Base-by-base conservation (phyloP, 2,113 vertebrate species). In the Bombycilla garrulus region DNA sequence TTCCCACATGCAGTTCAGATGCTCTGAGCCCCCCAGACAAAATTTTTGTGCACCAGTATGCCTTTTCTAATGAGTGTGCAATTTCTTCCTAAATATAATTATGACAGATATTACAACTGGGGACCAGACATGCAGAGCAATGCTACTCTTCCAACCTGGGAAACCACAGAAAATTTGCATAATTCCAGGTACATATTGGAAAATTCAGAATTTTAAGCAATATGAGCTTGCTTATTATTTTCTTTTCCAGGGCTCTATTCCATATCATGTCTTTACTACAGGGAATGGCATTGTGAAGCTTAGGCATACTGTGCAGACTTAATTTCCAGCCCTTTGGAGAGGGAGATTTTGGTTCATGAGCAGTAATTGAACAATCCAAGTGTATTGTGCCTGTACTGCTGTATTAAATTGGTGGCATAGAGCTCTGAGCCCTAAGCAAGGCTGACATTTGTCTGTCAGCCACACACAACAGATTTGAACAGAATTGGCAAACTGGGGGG, bases 171-270 rank as follows among this genome's bases (percentile, higher is more conserved):
- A 90, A 85, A 95, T 78, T 86, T 94, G 33, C 76, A 86, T 93
- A 83, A 92, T 93, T 93, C 71, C 72, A 78, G 44, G 45, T 53
- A 48, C 7, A 29, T 81, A 62, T 5, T 58, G 51, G 60, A 81
- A 86, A 90, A 90, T 21, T 71, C 85, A 81, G 71, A 78, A 66
- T 77, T 95, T 91, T 70, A 92, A 96, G n/a, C 67, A 67, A 62
- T 57, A 66, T 4, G 6, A 56, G 17, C 44, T 77, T 82, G 54
- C 42, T 88, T 90, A 69, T 72, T 89, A 73, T 90, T 85, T 76
- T 92, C 8, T 82, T 79, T 86, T 73, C 58, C 47, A 47, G 38
- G 31, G 7, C 6, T 73, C 5, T 45, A 31, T 70, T 89, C 28
- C 17, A 9, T 71, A 47, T 78, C 26, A 62, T 5, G 9, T 42